Conservation (phyloP, 2,888 invertebrate species). For the Ophion ellenae region DNA sequence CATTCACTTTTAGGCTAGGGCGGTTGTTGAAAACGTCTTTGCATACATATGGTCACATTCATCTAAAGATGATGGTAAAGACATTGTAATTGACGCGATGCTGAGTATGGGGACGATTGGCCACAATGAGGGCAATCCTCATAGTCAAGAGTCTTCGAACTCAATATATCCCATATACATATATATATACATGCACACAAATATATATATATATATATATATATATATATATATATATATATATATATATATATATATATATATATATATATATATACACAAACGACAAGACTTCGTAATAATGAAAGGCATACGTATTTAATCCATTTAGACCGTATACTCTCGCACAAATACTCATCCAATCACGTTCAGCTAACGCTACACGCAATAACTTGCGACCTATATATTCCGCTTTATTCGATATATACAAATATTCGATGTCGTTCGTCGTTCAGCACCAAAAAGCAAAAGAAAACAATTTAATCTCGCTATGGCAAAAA, state of each 20-base stretch:
- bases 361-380: slow-evolving; percentile 35
- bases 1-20: background rate
- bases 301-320: slow-evolving; percentile 17
- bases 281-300: slow-evolving; percentile 5
- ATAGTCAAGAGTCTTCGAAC: background rate
- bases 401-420: slow-evolving; percentile 40
- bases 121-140: background rate
- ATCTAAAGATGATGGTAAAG: background rate
- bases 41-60: background rate
- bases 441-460: slow-evolving; percentile 45
- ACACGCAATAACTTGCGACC: slow-evolving; percentile 39
- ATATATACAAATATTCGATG: slow-evolving; percentile 32
- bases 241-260: too few relatives aligned
- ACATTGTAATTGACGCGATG: background rate
- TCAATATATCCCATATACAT: background rate
- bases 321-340: slow-evolving; percentile 11
- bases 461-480: slow-evolving; percentile 16
- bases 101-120: background rate
- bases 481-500: background rate
- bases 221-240: background rate
- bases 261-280: too few relatives aligned
- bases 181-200: background rate
- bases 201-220: background rate
- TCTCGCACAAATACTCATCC: slow-evolving; percentile 38
- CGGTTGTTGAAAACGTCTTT: background rate